Base-by-base conservation (phyloP, 2,888 invertebrate genomes). In the Scrobipalpa atriplicella region DNA sequence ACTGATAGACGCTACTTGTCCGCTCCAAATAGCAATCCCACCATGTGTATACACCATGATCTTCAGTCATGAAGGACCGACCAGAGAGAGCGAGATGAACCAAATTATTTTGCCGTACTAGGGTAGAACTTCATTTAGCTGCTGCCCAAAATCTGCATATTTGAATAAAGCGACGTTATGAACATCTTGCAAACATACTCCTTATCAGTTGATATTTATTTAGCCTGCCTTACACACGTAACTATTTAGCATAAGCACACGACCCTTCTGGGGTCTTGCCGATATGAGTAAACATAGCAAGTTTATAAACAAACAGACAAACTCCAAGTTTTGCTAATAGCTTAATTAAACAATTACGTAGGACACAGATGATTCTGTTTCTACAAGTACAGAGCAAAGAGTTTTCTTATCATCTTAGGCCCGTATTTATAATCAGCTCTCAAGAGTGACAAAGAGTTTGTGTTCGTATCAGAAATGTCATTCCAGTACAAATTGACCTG, bases 321-420 rank as follows among this genome's bases (percentile, higher is more conserved):
- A 47, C 47, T n/a, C 47, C 47, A 47, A 47, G 47, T 47, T 47
- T 47, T 47, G n/a, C 47, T 47, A 47, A 47, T 47, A 47, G 47
- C 16, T 47, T n/a, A 47, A 47, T 47, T 47, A 47, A 47, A 47
- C 43, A 43, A 3, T 13, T 43, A 43, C 13, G 43, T 13, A 3
- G 43, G 13, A 43, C 47, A 47, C 47, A 47, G n/a, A 47, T 47
- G n/a, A 3, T 47, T 16, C 43, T 43, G 5, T 43, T 13, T 3
- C n/a, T 16, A 1, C 16, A 47, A 43, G 13, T 13, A 1, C 3
- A 43, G 13, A 13, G 1, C 43, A 13, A 3, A n/a, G 43, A 13
- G 13, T 8, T 13, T 43, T 43, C n/a, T n/a, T n/a, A n/a, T 8
- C 13, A 11, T 43, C 2, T 10, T 43, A 13, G 11, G 13, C 13